Percentiles rank a stretch among this genome's conserved stretches.
These are phyloP conservation scores for Oeneis ivallda DNA, from an alignment of 2,888 invertebrate genomes.

Conservation along the genomic window DNA sequence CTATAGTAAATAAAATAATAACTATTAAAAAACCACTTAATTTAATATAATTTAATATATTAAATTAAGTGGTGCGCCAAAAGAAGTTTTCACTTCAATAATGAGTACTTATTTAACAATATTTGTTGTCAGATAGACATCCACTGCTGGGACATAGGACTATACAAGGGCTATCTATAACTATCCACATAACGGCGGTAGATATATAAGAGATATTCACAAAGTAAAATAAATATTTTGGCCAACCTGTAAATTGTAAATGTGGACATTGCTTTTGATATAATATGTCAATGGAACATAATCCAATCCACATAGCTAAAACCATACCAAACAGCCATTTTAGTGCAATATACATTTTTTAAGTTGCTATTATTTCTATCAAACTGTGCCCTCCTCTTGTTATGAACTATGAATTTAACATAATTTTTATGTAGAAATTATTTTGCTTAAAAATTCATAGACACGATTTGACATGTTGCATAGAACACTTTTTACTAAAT, in stretches of 20 bases:
- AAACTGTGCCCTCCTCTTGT: slow-evolving; percentile 37
- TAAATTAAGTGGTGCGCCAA: no score
- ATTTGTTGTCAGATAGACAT: no score
- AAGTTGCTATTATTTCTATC: slow-evolving; percentile 9
- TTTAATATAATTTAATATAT: no score
- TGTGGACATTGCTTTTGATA: slow-evolving; percentile 37
- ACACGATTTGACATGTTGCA: slow-evolving; percentile 47
- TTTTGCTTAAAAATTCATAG: slow-evolving; percentile 45
- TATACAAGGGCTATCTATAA: no score
- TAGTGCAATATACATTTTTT: slow-evolving; percentile 70
- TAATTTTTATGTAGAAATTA: slow-evolving; percentile 50
- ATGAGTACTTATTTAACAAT: no score
- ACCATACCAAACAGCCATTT: slow-evolving; percentile 66
- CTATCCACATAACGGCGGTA: no score
- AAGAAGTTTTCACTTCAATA: no score
- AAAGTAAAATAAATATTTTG: background rate
- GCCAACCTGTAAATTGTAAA: slow-evolving; percentile 23
- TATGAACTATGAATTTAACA: slow-evolving; percentile 53
- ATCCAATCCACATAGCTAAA: slow-evolving; percentile 62
- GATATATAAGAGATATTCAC: background rate
- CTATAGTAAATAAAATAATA: no score
- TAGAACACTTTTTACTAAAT: slow-evolving; percentile 21
- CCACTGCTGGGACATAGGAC: no score
- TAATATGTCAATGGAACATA: slow-evolving; percentile 56
- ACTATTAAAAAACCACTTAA: no score